Percentiles rank a stretch among this genome's conserved stretches.
Conservation (phyloP, 2,888 invertebrate genomes). For the Diplazon laetatorius region DNA sequence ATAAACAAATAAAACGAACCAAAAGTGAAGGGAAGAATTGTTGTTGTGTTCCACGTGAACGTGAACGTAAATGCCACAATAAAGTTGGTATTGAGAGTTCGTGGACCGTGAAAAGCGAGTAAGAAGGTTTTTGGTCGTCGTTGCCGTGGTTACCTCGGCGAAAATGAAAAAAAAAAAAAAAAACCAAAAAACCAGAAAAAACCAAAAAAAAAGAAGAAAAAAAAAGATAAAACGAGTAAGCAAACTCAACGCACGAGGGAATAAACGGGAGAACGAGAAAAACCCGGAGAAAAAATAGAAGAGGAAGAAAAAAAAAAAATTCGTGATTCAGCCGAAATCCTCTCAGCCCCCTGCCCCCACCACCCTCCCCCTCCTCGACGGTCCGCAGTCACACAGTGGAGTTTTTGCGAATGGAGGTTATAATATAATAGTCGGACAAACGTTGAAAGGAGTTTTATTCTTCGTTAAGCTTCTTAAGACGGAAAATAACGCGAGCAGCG, state of each 20-base stretch:
- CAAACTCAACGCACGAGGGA: background rate
- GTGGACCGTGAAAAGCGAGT: conserved; percentile 26
- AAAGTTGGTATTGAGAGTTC: conserved; percentile 28
- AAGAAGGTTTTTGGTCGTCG: conserved; percentile 14
- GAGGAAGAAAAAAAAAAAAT: background rate
- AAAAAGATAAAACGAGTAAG: background rate
- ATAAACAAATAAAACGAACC: background rate
- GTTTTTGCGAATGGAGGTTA: background rate
- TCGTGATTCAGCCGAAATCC: conserved; percentile 43
- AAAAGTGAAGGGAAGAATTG: background rate
- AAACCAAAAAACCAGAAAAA: background rate
- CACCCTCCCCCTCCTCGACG: background rate
- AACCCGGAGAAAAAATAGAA: too few species aligned
- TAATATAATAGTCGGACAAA: conserved; percentile 51
- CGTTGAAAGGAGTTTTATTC: conserved; percentile 56
- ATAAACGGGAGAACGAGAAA: conserved; percentile 3
- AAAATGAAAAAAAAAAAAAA: background rate
- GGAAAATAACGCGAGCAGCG: conserved; percentile 14
- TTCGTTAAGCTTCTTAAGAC: conserved; percentile 59
- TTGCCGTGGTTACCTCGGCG: too few species aligned
- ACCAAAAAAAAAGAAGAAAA: background rate
- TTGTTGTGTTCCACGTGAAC: conserved; percentile 2
- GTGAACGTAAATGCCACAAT: conserved; percentile 20
- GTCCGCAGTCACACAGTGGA: conserved; percentile 20
- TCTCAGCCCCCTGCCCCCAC: too few species aligned